phyloP scores from a whole-genome alignment of 2,888 invertebrate species.

The Euphydryas editha region DNA sequence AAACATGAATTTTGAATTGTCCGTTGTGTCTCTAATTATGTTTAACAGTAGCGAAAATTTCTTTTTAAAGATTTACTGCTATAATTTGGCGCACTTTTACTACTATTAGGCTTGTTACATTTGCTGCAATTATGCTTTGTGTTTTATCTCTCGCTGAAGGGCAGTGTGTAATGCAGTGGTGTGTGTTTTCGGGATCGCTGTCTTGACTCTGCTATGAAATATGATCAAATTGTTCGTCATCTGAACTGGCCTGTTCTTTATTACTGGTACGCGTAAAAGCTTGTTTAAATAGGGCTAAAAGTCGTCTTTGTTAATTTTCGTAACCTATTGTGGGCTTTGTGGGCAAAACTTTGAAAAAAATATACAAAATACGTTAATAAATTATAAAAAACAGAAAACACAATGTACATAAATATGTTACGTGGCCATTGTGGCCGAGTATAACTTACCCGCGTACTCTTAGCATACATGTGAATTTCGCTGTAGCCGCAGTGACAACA shows the following conservation, averaged over 20 bases:
- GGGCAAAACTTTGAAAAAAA: no score
- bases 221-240: constrained; percentile 13
- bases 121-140: constrained; percentile 27
- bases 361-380: no score
- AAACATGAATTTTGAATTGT: background rate
- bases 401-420: no score
- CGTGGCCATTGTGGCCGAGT: constrained; percentile 11
- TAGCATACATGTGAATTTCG: constrained; percentile 9
- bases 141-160: no score
- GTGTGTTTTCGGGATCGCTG: constrained; percentile 20
- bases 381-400: no score
- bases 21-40: background rate
- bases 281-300: constrained; percentile 23
- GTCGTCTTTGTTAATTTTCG: constrained; percentile 23
- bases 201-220: constrained; percentile 16
- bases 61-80: constrained; percentile 6
- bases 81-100: constrained; percentile 7
- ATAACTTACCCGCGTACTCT: constrained; percentile 22
- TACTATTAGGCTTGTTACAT: constrained; percentile 32
- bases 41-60: background rate
- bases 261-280: constrained; percentile 17
- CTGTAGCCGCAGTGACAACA: no score
- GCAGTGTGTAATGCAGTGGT: constrained; percentile 21
- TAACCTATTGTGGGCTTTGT: constrained; percentile 15
- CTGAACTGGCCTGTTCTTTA: constrained; percentile 20